Conservation (phyloP, 2,113 vertebrate genomes). For the Campylorhamphus procurvoides region DNA sequence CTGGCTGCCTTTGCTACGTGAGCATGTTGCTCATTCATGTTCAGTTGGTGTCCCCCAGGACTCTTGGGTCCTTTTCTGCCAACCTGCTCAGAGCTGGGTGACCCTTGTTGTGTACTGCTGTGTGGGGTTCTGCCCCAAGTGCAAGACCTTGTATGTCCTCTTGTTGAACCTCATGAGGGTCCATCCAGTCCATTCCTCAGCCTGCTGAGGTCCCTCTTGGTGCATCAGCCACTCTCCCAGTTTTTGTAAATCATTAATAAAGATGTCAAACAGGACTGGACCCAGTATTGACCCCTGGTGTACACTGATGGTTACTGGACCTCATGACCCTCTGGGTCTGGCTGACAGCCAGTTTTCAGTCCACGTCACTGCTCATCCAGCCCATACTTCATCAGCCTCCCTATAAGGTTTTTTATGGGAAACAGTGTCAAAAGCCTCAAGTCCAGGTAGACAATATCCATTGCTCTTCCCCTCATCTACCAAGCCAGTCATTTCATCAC, state of each 20-base stretch:
- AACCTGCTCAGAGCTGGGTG: background rate
- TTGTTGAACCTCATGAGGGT: background rate
- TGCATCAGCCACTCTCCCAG: background rate
- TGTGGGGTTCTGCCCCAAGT: background rate
- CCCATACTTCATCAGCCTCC: background rate
- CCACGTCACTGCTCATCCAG: background rate
- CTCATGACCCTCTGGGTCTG: background rate
- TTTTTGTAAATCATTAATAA: slow-evolving; percentile 18
- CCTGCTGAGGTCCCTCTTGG: background rate
- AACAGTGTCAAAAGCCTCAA: background rate
- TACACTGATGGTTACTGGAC: background rate
- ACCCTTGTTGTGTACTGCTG: rapidly evolving
- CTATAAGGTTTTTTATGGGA: rapidly evolving
- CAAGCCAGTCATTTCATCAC: background rate
- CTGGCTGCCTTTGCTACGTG: background rate
- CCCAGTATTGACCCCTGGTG: background rate
- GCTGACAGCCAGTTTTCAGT: background rate
- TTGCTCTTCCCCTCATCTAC: background rate
- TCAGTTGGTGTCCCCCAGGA: background rate
- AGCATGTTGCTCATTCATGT: rapidly evolving
- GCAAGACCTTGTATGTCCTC: background rate
- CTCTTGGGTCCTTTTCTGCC: background rate
- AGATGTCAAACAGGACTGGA: background rate
- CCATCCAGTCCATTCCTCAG: background rate
- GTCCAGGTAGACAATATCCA: background rate